A percentile compares a stretch with the other conserved stretches of the same genome.
Evolutionary conservation across 2,888 invertebrate genomes (phyloP).

Genomic region (Lymantria dispar): DNA sequence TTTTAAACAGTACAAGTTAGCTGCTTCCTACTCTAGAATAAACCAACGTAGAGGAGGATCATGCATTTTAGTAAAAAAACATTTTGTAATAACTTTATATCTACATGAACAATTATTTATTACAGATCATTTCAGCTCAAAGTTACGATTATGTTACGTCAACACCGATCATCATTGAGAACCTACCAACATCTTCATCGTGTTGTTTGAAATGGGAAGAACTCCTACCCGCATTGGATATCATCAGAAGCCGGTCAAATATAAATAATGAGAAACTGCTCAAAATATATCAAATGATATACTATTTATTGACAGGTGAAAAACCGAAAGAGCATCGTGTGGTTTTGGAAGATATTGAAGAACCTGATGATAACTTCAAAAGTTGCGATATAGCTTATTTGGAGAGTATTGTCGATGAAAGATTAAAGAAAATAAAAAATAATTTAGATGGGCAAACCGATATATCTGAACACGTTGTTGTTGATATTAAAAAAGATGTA

Average conservation of each 20-base stretch:
- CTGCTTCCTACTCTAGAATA: no score
- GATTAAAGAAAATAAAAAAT: conserved; percentile 9
- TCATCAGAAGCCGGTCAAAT: conserved; percentile 19
- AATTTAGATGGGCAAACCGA: conserved; percentile 7
- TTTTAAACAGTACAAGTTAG: no score
- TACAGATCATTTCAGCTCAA: conserved; percentile 17
- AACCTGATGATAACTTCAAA: conserved; percentile 1
- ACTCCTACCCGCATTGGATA: conserved; percentile 18
- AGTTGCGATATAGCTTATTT: conserved; percentile 1
- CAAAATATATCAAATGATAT: conserved; percentile 31
- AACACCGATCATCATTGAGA: conserved; percentile 3
- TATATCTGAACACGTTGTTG: conserved; percentile 2
- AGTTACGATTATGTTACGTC: conserved; percentile 7
- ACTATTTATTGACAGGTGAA: conserved; percentile 31
- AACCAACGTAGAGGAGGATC: no score
- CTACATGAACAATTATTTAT: neutral
- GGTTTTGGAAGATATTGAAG: neutral
- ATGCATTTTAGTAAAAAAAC: neutral
- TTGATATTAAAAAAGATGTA: conserved; percentile 9
- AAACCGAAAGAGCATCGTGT: conserved; percentile 5
- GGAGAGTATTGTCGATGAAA: conserved; percentile 17
- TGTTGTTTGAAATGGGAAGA: conserved; percentile 19
- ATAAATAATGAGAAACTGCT: conserved; percentile 32
- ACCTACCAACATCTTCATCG: neutral
- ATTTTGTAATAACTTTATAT: neutral